phyloP scores from a whole-genome alignment of 2,113 vertebrate species.

The Tetrao urogallus region DNA sequence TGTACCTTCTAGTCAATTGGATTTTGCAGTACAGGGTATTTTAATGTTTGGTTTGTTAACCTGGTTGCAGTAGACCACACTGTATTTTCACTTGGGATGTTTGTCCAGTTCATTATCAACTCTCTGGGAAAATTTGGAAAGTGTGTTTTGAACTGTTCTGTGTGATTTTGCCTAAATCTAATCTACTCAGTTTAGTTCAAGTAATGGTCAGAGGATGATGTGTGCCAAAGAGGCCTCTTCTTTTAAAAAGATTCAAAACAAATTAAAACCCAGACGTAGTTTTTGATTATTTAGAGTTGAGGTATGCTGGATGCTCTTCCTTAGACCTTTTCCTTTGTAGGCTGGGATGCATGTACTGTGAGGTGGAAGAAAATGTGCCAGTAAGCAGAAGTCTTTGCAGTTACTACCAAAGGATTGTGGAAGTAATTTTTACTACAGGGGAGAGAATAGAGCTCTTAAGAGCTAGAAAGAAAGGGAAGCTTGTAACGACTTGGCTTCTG shows the following conservation, averaged over 20 bases:
- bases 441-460: background rate
- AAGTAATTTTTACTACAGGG: background rate
- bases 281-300: background rate
- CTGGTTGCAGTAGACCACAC: background rate
- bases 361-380: background rate
- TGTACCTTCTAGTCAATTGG: background rate
- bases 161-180: background rate
- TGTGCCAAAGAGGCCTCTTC: background rate
- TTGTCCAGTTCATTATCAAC: background rate
- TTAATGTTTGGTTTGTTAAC: background rate
- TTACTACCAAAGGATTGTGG: background rate
- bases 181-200: background rate
- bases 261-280: fast-evolving
- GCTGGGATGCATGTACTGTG: background rate
- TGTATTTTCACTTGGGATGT: background rate
- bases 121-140: background rate
- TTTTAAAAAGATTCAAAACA: background rate
- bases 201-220: background rate
- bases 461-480: background rate
- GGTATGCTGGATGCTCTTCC: background rate
- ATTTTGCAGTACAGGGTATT: background rate
- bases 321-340: background rate
- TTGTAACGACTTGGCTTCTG: background rate
- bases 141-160: fast-evolving
- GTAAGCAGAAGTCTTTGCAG: background rate